Base-by-base conservation (phyloP, 2,113 vertebrate genomes). In the Arothron firmamentum region DNA sequence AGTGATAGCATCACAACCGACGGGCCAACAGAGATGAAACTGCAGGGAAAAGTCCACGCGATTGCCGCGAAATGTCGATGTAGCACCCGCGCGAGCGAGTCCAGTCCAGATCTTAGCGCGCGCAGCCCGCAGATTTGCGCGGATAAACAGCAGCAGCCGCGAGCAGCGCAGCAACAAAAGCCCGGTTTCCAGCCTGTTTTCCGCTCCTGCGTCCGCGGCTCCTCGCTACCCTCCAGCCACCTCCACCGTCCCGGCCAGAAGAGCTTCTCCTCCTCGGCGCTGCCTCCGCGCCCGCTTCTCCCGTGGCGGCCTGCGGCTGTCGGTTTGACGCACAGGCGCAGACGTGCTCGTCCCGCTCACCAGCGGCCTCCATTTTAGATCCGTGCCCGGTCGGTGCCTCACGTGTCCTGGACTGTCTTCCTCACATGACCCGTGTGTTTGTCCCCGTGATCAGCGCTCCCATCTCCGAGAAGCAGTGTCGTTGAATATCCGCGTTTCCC, bases 361-460 rank as follows among this genome's bases (percentile, higher is more conserved):
- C 72, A 77, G 78, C 90, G 86, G 88, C 77, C 85, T 90, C 90
- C 87, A 86, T 89, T 87, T 89, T 88, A 82, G 75, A 83, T 89
- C 53, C 79, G 73, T 51, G 81, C 76, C 88, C 85, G 67, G 67
- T 74, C 81, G 80, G 59, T 66, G 79, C 86, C 90, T 93, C 90
- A 89, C 89, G 92, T 90, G 92, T 92, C 89, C 90, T 80, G 91
- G 90, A 87, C 87, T 79, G 90, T 88, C 88, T 90, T 85, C 85
- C 94, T 94, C 93, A 94, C 94, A 94, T 95, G 94, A 95, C 94
- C 94, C 92, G 91, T 88, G 91, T 94, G 94, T 94, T 95, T 95
- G 94, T 93, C 93, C 94, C 93, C 93, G 94, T 95, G 94, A 95
- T 94, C 94, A 93, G 84, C 80, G 84, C 90, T 88, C 84, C 91